Evolutionary conservation across 2,888 invertebrate genomes (phyloP).

Genomic region (Agrochola lychnidis): DNA sequence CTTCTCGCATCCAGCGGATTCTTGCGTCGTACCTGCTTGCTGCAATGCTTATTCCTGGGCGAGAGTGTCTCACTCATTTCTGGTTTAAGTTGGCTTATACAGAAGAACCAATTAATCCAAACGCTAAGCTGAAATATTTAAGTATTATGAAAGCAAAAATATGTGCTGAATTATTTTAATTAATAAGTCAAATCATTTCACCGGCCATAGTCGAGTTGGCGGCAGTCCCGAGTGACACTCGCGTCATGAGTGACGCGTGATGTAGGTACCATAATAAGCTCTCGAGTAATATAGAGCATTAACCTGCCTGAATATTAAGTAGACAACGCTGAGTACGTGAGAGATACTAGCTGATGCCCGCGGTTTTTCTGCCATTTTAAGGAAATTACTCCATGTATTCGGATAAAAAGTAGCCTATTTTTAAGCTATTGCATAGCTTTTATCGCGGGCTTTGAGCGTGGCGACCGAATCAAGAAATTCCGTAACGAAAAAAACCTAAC

Average conservation of each 20-base stretch:
- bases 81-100: neutral
- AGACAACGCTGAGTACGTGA: neutral
- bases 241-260: conserved; percentile 38
- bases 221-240: conserved; percentile 26
- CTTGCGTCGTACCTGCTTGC: too few relatives aligned
- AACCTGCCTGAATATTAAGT: conserved; percentile 41
- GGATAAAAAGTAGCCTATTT: neutral
- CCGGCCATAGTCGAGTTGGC: neutral
- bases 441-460: too few relatives aligned
- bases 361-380: neutral
- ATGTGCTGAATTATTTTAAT: conserved; percentile 26
- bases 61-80: neutral
- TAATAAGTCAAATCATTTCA: conserved; percentile 19
- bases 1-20: too few relatives aligned
- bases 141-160: neutral
- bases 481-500: too few relatives aligned
- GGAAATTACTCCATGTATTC: neutral
- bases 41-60: neutral
- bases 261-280: conserved; percentile 41
- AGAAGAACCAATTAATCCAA: neutral
- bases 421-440: too few relatives aligned
- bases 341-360: neutral
- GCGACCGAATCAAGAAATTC: too few relatives aligned
- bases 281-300: conserved; percentile 26
- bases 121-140: neutral